Percentiles rank a stretch among this genome's conserved stretches.
Evolutionary conservation across 2,888 invertebrate genomes (phyloP).

Genomic region (Blera fallax): DNA sequence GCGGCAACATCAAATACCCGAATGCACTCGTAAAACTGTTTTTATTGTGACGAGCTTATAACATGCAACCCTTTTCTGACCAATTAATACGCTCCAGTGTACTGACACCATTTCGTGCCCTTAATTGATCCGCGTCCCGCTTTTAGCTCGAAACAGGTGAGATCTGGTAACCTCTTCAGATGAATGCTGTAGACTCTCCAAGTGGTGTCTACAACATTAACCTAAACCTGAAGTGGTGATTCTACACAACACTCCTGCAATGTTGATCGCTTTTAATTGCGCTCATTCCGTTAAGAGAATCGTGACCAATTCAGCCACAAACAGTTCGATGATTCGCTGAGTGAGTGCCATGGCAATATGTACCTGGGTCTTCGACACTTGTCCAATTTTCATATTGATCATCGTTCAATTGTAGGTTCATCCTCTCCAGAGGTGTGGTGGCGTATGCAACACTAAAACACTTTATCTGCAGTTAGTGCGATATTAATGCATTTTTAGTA

Average conservation of each 20-base stretch:
- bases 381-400: conserved; percentile 43
- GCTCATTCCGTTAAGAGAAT: conserved; percentile 36
- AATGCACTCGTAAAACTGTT: background rate
- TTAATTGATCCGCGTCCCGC: conserved; percentile 48
- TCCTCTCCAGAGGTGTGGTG: conserved; percentile 38
- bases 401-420: conserved; percentile 4
- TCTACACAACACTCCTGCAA: background rate
- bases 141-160: background rate
- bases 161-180: background rate
- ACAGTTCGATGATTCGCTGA: background rate
- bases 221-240: conserved; percentile 28
- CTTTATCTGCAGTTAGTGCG: conserved; percentile 39
- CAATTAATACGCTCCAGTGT: background rate
- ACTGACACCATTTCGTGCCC: conserved; percentile 18
- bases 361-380: background rate
- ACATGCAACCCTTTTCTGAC: conserved; percentile 31
- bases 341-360: background rate
- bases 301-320: conserved; percentile 48
- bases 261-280: conserved; percentile 56
- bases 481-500: conserved; percentile 61
- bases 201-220: conserved; percentile 9
- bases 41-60: conserved; percentile 1
- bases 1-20: conserved; percentile 17
- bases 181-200: background rate
- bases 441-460: conserved; percentile 4